A percentile compares a stretch with the other conserved stretches of the same genome.
Evolutionary conservation across 2,888 invertebrate genomes (phyloP).

Genomic region (Galerucella nymphaeae): DNA sequence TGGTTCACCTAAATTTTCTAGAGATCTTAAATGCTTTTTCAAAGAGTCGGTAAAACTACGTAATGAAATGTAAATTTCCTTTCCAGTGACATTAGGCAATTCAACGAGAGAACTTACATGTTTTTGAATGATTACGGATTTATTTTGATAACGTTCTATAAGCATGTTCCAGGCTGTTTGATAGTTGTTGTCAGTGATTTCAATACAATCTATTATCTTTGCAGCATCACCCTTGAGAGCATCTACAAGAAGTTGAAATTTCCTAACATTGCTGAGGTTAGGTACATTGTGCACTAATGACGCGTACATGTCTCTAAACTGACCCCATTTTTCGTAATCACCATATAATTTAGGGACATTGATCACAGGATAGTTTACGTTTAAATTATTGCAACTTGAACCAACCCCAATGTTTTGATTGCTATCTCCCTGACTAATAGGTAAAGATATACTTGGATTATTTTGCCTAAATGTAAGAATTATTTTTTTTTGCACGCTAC

Average conservation of each 20-base stretch:
- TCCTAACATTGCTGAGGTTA: no score
- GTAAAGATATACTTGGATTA: no score
- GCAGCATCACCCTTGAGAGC: no score
- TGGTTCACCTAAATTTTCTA: not conserved
- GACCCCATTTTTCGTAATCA: not conserved
- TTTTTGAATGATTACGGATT: not conserved
- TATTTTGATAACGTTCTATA: not conserved
- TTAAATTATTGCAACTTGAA: no score
- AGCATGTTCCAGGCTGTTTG: not conserved
- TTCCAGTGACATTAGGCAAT: not conserved
- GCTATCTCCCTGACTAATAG: no score
- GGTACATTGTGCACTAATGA: not conserved
- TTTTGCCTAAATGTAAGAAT: no score
- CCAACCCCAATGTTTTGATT: no score
- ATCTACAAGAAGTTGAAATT: no score
- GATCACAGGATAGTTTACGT: no score
- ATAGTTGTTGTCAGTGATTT: not conserved
- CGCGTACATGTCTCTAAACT: not conserved
- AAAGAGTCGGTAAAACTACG: not conserved
- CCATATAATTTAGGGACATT: no score
- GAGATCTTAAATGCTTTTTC: not conserved
- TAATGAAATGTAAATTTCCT: not conserved
- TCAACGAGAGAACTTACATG: constrained; percentile 3
- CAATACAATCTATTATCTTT: not conserved
- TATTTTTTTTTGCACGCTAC: no score